Percentiles rank a stretch among this genome's conserved stretches.
Evolutionary conservation across 2,888 invertebrate species (phyloP).

Genomic region (Phasia obesa): DNA sequence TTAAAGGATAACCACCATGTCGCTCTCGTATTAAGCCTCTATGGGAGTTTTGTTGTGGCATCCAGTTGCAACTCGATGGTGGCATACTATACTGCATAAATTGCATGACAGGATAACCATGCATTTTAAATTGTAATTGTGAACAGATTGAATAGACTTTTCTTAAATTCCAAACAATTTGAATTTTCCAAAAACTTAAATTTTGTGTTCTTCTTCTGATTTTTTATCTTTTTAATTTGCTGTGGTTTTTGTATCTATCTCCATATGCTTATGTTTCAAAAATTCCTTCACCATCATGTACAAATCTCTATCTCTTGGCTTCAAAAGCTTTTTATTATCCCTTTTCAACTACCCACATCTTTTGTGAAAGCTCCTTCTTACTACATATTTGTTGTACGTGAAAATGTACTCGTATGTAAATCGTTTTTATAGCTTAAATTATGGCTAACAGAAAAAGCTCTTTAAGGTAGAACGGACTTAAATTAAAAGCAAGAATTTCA

Average conservation of each 20-base stretch:
- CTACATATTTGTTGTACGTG: background rate
- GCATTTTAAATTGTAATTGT: slow-evolving; percentile 81
- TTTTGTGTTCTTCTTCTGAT: slow-evolving; percentile 30
- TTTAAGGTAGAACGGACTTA: background rate
- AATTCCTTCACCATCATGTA: slow-evolving; percentile 62
- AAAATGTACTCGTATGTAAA: background rate
- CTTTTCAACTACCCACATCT: slow-evolving; percentile 54
- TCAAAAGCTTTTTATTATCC: slow-evolving; percentile 57
- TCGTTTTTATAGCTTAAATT: background rate
- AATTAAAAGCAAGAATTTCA: background rate
- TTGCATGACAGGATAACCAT: slow-evolving; percentile 87
- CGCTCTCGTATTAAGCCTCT: slow-evolving; percentile 75
- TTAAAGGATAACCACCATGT: slow-evolving; percentile 55
- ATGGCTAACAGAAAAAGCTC: slow-evolving; percentile 27
- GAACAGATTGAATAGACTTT: background rate
- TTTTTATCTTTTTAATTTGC: slow-evolving; percentile 43
- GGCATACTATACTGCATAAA: slow-evolving; percentile 86
- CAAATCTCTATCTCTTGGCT: slow-evolving; percentile 57
- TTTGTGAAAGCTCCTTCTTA: background rate
- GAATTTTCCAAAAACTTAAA: background rate
- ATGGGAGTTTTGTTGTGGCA: slow-evolving; percentile 80
- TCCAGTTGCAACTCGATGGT: slow-evolving; percentile 81
- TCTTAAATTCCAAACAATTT: slow-evolving; percentile 27
- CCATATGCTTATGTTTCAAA: slow-evolving; percentile 51
- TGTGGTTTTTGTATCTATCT: slow-evolving; percentile 59